Conservation (phyloP, 2,113 vertebrate genomes). For the Myrmecophaga tridactyla region DNA sequence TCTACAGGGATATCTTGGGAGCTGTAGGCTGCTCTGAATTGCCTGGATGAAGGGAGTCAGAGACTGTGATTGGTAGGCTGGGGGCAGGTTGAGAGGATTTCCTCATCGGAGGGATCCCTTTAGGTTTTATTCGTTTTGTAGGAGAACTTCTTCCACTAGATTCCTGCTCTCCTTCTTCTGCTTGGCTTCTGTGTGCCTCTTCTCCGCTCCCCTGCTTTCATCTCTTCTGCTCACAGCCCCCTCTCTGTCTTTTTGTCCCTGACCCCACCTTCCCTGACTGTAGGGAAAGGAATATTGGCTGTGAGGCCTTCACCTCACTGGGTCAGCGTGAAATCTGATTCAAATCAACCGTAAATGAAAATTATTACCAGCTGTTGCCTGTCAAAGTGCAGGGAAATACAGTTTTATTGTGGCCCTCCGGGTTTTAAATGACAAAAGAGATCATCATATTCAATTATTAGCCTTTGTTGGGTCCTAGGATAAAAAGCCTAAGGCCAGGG, state of each 20-base stretch:
- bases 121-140: neutral
- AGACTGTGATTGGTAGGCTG: too few relatives aligned
- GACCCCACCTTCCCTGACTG: neutral
- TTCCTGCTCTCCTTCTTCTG: neutral
- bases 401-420: neutral
- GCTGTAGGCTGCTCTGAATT: neutral
- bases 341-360: neutral
- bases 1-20: neutral
- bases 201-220: neutral
- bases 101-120: neutral
- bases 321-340: neutral
- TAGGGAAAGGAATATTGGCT: neutral
- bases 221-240: neutral
- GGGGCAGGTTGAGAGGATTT: neutral
- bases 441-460: neutral
- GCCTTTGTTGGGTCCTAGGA: neutral
- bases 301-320: neutral
- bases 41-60: neutral
- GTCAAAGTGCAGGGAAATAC: neutral
- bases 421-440: neutral
- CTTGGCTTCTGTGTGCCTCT: neutral
- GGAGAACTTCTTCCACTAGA: neutral
- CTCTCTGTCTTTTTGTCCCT: too few relatives aligned
- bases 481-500: neutral
- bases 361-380: neutral